Evolutionary conservation across 2,113 vertebrate genomes (phyloP).

Genomic region (Notechis scutatus): DNA sequence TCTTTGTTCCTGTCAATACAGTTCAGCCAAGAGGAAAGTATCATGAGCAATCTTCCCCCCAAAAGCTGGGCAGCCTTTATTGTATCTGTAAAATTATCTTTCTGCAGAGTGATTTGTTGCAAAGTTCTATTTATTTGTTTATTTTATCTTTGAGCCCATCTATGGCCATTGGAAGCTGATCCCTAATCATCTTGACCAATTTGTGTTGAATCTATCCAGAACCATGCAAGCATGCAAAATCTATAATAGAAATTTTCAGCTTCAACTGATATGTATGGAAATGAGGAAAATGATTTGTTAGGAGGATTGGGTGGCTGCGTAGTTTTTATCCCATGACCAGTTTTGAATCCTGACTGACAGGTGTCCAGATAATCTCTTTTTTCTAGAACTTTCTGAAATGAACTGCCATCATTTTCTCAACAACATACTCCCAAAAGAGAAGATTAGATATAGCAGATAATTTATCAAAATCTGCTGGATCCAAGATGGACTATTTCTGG

Average conservation of each 20-base stretch:
- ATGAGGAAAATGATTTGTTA: neutral
- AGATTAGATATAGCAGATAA: neutral
- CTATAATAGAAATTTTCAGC: neutral
- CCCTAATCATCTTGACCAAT: neutral
- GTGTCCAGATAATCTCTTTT: neutral
- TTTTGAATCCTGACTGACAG: neutral
- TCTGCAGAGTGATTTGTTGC: neutral
- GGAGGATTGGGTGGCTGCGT: neutral
- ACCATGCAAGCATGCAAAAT: neutral
- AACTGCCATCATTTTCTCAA: neutral
- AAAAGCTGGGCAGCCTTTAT: neutral
- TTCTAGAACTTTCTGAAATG: neutral
- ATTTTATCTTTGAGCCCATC: neutral
- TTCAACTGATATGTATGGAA: neutral
- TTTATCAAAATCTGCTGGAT: neutral
- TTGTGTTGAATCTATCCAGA: neutral
- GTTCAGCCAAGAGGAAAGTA: neutral
- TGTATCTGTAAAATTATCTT: neutral
- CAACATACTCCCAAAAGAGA: neutral
- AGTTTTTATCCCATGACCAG: neutral
- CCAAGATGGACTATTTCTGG: neutral
- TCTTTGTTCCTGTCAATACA: constrained; percentile 16
- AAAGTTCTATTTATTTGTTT: neutral
- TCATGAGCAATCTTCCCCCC: neutral
- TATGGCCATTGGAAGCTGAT: neutral